Percentiles rank a stretch among this genome's conserved stretches.
Conservation (phyloP, 2,113 vertebrate genomes). For the Thinocorus orbignyianus region DNA sequence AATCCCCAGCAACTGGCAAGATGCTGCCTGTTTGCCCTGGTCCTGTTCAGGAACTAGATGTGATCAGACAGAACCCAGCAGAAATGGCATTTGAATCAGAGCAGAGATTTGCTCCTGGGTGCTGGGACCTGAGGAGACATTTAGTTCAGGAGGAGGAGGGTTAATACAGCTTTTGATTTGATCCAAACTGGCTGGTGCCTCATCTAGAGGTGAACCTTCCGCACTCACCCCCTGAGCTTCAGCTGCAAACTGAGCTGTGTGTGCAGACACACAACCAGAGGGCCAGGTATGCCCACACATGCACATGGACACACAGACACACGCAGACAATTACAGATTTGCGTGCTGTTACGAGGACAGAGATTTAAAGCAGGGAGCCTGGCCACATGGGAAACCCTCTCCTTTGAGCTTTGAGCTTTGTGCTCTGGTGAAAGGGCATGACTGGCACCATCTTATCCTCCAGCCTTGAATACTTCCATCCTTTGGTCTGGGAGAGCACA, state of each 20-base stretch:
- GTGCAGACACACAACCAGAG: background rate
- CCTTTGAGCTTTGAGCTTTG: background rate
- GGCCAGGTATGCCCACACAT: background rate
- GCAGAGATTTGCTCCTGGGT: background rate
- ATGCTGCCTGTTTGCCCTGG: background rate
- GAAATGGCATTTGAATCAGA: background rate
- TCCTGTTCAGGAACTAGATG: background rate
- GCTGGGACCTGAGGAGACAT: background rate
- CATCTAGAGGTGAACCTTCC: background rate
- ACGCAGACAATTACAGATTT: rapidly evolving
- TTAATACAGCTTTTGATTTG: background rate
- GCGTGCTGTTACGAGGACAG: background rate
- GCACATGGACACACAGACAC: too few relatives aligned
- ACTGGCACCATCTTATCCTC: background rate
- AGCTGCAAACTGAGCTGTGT: background rate
- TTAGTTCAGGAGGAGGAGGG: background rate
- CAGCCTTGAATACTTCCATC: background rate
- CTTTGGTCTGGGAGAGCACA: background rate
- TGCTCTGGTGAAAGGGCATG: background rate
- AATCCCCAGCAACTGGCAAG: background rate
- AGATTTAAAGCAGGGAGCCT: background rate
- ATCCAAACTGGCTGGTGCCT: background rate
- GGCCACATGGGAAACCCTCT: background rate
- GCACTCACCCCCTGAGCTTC: background rate
- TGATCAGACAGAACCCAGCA: background rate